A percentile compares a stretch with the other conserved stretches of the same genome.
These are phyloP conservation scores for Heliothis subflexa DNA, from an alignment of 1,140 invertebrate species.

Conservation along the genomic window DNA sequence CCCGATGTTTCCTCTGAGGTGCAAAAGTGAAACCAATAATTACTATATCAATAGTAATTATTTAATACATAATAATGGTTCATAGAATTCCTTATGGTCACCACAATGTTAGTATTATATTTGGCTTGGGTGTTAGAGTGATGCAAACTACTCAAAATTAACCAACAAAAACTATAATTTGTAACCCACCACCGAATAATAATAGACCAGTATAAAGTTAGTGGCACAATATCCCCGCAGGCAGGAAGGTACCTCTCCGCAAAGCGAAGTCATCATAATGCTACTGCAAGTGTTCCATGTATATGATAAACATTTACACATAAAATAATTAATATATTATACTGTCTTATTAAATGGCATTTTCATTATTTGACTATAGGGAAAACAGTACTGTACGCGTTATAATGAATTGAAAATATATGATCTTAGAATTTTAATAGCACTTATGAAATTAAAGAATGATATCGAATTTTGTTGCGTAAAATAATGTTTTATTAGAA, in stretches of 20 bases:
- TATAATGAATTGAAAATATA: slow-evolving; percentile 42
- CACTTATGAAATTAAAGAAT: neutral
- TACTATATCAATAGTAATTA: slow-evolving; percentile 56
- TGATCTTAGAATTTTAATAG: slow-evolving; percentile 10
- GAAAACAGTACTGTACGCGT: slow-evolving; percentile 41
- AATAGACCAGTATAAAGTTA: slow-evolving; percentile 73
- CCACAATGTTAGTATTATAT: slow-evolving; percentile 60
- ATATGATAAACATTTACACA: slow-evolving; percentile 57
- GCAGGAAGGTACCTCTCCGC: slow-evolving; percentile 86
- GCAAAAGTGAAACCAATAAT: slow-evolving; percentile 82
- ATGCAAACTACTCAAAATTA: slow-evolving; percentile 63
- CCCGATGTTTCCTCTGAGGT: slow-evolving; percentile 84
- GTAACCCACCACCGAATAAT: slow-evolving; percentile 77
- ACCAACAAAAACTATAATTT: slow-evolving; percentile 58
- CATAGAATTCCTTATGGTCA: slow-evolving; percentile 48
- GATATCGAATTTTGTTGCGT: slow-evolving; percentile 12
- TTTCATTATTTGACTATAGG: slow-evolving; percentile 56
- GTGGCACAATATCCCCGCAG: slow-evolving; percentile 83
- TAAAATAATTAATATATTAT: slow-evolving; percentile 49
- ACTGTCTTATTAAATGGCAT: slow-evolving; percentile 60
- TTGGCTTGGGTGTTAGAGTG: slow-evolving; percentile 63
- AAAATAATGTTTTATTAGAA: slow-evolving; percentile 32
- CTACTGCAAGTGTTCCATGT: slow-evolving; percentile 60
- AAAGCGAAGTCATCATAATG: slow-evolving; percentile 82
- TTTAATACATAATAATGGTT: slow-evolving; percentile 47